Conservation (phyloP, 2,113 vertebrate genomes). For the Casuarius casuarius region DNA sequence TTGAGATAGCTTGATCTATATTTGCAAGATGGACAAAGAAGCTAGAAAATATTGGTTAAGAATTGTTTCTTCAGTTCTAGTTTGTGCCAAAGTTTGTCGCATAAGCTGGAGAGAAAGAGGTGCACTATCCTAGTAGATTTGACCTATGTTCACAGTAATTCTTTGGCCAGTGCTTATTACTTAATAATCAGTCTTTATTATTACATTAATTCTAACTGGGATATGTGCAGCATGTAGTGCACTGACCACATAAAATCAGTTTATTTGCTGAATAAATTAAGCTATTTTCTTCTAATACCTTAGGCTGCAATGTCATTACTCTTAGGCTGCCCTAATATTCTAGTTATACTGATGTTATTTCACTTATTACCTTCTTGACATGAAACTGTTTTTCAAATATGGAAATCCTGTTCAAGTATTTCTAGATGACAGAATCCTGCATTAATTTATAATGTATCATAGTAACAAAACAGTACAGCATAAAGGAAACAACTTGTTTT, state of each 20-base stretch:
- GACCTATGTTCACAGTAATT: slow-evolving; percentile 8
- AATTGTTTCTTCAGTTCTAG: background rate
- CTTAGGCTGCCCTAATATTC: slow-evolving; percentile 38
- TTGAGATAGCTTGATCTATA: background rate
- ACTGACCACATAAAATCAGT: slow-evolving; percentile 39
- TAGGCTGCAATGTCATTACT: slow-evolving; percentile 46
- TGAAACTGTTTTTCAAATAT: slow-evolving; percentile 67
- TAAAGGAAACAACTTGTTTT: slow-evolving; percentile 51
- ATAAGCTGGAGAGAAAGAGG: background rate
- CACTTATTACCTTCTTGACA: slow-evolving; percentile 66
- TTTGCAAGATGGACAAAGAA: background rate
- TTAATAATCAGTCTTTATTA: slow-evolving; percentile 50
- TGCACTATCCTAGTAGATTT: background rate
- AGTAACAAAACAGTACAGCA: slow-evolving; percentile 22
- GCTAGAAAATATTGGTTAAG: background rate
- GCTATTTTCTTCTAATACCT: slow-evolving; percentile 47
- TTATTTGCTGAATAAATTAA: slow-evolving; percentile 62
- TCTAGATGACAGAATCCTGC: slow-evolving; percentile 39
- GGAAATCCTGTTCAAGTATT: slow-evolving; percentile 62
- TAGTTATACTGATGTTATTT: slow-evolving; percentile 61
- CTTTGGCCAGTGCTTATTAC: slow-evolving; percentile 40
- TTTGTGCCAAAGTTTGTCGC: background rate
- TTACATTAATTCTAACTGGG: slow-evolving; percentile 44
- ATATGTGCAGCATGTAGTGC: slow-evolving; percentile 10
- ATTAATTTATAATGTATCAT: slow-evolving; percentile 31